Base-by-base conservation (phyloP, 2,797 vertebrate genomes). In the Hippoglossus hippoglossus region DNA sequence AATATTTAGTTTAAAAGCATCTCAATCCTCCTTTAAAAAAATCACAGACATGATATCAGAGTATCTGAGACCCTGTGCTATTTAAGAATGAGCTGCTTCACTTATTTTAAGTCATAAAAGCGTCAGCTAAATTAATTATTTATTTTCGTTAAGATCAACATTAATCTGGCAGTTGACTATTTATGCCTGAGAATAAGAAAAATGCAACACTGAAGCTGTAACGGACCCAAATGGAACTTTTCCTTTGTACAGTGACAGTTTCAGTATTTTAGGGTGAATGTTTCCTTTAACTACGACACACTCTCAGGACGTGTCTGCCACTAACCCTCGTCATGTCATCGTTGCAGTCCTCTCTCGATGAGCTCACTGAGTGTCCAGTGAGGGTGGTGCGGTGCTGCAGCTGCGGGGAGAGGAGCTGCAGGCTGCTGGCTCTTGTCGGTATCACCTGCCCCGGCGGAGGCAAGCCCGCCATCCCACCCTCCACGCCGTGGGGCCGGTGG, bases 391-490 rank as follows among this genome's bases (percentile, higher is more conserved):
- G 95, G 93, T 96, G 96, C 86, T 96, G 95, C 89, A 99, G 96
- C 92, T 99, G 98, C 36, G 98, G 98, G 80, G 98, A 98, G 86
- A 99, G 95, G 80, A 99, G 94, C 94, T 99, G 98, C 75, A 99
- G 95, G 93, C 98, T 99, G 89, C 97, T 99, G 94, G 98, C 96
- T 80, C 98, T 95, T 50, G 96, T 96, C 6, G 97, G 97, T 93
- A 96, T 96, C 31, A 94, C 95, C 93, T 98, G 97, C 10, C 96
- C 96, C 52, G 97, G 65, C 9, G 89, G 91, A 13, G 92, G 90
- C 85, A 99, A 92, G 31, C 90, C 96, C 60, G 92, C 92, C 71
- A 90, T 84, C 6, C 63, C 78, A 0, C 52, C 5, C 52, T 91
- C 91, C 0, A 41, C 76, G 0, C 63, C 96, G 66, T 99, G 97